Evolutionary conservation across 2,888 invertebrate species (phyloP).

Genomic region (Escarpia spicata): DNA sequence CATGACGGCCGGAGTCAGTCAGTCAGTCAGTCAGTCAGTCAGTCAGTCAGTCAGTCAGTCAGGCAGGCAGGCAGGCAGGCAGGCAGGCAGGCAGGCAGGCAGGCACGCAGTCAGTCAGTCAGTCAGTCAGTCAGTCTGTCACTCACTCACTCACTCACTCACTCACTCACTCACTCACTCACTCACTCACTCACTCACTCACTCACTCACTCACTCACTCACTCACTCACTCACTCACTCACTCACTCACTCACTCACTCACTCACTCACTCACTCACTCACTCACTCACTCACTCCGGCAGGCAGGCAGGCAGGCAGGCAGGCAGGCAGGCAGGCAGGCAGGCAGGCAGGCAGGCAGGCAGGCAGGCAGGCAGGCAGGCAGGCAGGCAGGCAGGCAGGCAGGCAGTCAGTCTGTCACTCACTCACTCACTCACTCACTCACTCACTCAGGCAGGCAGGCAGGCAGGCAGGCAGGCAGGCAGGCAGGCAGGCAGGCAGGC

Average conservation of each 20-base stretch:
- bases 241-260: background rate
- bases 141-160: background rate
- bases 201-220: background rate
- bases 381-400: slow-evolving; percentile 37
- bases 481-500: background rate
- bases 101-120: slow-evolving; percentile 37
- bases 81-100: slow-evolving; percentile 37
- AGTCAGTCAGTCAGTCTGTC: slow-evolving; percentile 39
- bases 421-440: slow-evolving; percentile 38
- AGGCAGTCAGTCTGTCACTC: slow-evolving; percentile 37
- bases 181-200: background rate
- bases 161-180: background rate
- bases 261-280: background rate
- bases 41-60: slow-evolving; percentile 34
- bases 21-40: slow-evolving; percentile 29
- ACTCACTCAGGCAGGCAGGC: slow-evolving; percentile 26
- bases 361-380: slow-evolving; percentile 37
- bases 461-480: background rate
- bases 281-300: background rate
- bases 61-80: slow-evolving; percentile 38
- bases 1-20: slow-evolving; percentile 19
- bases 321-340: slow-evolving; percentile 25
- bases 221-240: background rate
- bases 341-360: slow-evolving; percentile 30
- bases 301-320: background rate